These are phyloP conservation scores for Calephelis perditalis DNA, from an alignment of 2,888 invertebrate species.

Conservation along the genomic window DNA sequence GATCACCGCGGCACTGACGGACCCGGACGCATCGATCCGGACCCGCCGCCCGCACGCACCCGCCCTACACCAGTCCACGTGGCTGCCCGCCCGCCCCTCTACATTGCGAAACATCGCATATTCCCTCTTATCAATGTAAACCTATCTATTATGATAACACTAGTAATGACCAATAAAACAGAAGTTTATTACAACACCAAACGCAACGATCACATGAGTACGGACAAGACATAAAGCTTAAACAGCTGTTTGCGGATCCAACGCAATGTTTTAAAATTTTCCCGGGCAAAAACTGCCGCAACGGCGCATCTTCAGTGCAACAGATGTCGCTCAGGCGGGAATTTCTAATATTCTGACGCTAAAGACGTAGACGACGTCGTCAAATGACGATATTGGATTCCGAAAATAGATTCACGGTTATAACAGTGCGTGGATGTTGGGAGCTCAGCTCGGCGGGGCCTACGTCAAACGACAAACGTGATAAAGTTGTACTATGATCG, in stretches of 20 bases:
- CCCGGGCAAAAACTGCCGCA: not conserved
- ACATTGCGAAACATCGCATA: slow-evolving; percentile 13
- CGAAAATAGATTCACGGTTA: slow-evolving; percentile 61
- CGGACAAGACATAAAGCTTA: no score
- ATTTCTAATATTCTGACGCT: slow-evolving; percentile 53
- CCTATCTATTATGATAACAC: not conserved
- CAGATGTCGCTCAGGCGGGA: slow-evolving; percentile 70
- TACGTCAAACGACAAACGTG: slow-evolving; percentile 52
- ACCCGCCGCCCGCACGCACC: slow-evolving; percentile 45
- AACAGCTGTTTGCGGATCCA: no score
- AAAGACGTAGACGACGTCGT: slow-evolving; percentile 40
- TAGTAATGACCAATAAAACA: not conserved
- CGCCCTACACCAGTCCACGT: slow-evolving; percentile 36
- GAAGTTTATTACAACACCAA: not conserved
- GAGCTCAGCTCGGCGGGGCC: slow-evolving; percentile 44
- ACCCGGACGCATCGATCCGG: slow-evolving; percentile 55
- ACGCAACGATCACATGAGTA: not conserved
- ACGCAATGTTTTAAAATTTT: slow-evolving; percentile 1
- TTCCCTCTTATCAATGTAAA: not conserved
- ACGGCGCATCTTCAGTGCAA: slow-evolving; percentile 58
- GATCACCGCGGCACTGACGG: slow-evolving; percentile 64
- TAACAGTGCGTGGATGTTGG: slow-evolving; percentile 53
- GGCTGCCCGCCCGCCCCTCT: slow-evolving; percentile 30
- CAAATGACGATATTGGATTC: slow-evolving; percentile 46
- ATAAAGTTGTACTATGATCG: slow-evolving; percentile 26